A percentile compares a stretch with the other conserved stretches of the same genome.
Evolutionary conservation across 2,797 vertebrate species (phyloP).

Genomic region (Tangara arthus): DNA sequence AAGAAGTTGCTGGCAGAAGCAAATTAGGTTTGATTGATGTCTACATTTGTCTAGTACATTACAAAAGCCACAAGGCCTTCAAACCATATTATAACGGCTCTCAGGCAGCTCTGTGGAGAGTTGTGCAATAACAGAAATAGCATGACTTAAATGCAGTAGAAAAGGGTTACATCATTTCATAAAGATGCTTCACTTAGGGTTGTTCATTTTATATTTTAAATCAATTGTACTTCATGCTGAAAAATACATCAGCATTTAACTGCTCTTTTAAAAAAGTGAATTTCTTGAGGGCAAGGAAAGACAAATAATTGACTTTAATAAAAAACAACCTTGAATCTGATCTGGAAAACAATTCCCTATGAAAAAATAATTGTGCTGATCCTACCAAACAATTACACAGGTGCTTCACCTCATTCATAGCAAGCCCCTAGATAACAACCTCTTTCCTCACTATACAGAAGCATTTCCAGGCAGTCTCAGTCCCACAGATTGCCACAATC

Average conservation of each 20-base stretch:
- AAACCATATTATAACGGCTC: not conserved
- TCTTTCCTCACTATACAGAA: not conserved
- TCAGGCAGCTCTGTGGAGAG: not conserved
- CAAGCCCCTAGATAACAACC: not conserved
- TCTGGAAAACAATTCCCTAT: not conserved
- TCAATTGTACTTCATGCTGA: not conserved
- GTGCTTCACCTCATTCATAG: not conserved
- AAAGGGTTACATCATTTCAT: not conserved
- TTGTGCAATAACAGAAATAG: not conserved
- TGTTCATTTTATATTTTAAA: not conserved
- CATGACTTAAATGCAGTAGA: not conserved
- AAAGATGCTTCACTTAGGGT: not conserved
- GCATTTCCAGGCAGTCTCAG: not conserved
- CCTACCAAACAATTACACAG: not conserved
- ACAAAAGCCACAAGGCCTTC: not conserved
- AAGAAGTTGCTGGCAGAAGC: not conserved
- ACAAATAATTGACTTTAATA: not conserved
- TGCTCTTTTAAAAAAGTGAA: not conserved
- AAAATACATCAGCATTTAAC: not conserved
- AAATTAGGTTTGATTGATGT: not conserved
- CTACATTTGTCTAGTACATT: not conserved
- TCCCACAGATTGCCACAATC: not conserved
- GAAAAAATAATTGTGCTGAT: not conserved
- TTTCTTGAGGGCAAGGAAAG: not conserved
- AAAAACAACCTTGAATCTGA: not conserved